Conservation (phyloP, 35 echinoderm and acorn worm species). For the Heliocidaris erythrogramma region DNA sequence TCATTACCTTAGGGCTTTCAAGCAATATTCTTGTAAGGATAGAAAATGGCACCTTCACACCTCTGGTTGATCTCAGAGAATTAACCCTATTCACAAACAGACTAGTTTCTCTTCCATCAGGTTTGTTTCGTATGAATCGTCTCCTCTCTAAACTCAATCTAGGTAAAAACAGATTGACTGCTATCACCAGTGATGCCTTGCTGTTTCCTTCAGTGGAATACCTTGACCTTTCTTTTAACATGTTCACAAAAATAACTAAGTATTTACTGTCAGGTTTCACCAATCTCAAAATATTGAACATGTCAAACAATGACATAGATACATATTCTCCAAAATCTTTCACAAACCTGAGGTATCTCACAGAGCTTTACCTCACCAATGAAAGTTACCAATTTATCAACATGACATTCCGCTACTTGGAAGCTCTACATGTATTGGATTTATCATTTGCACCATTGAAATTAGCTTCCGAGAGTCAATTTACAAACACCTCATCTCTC, state of each 20-base stretch:
- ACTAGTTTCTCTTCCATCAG: background rate
- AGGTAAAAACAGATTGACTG: background rate
- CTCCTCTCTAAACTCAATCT: background rate
- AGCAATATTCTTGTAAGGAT: background rate
- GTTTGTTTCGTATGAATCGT: background rate
- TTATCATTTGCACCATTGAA: background rate
- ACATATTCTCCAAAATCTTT: too few species aligned
- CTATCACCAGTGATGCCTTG: background rate
- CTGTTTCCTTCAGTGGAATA: too few species aligned
- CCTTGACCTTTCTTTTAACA: too few species aligned
- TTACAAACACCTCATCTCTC: background rate
- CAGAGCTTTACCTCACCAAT: too few species aligned
- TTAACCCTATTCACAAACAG: background rate
- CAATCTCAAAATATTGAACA: too few species aligned
- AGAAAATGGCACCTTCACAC: background rate
- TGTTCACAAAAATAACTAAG: too few species aligned
- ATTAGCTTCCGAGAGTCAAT: background rate
- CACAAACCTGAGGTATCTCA: too few species aligned
- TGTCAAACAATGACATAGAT: too few species aligned
- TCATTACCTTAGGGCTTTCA: background rate
- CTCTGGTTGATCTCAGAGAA: background rate
- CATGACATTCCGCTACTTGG: background rate
- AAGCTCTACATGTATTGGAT: background rate
- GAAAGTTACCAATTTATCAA: background rate
- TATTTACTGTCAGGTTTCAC: too few species aligned